A percentile compares a stretch with the other conserved stretches of the same genome.
Evolutionary conservation across 2,797 vertebrate genomes (phyloP).

Genomic region (Gorsachius magnificus): DNA sequence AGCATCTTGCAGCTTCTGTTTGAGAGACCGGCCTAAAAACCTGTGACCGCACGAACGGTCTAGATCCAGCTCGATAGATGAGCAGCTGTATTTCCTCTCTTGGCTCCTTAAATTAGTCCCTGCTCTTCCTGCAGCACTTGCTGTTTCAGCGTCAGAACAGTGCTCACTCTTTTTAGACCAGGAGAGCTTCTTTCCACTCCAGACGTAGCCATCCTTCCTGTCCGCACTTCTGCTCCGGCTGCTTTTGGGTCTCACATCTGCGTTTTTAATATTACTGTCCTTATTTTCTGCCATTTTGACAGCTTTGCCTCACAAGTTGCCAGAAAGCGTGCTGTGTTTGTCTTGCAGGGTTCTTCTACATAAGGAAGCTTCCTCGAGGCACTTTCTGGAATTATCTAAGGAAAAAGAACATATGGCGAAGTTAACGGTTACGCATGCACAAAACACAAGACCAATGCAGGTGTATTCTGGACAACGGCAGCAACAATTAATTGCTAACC

Average conservation of each 20-base stretch:
- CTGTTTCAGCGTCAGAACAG: constrained; percentile 64
- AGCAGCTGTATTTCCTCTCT: constrained; percentile 91
- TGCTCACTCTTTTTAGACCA: constrained; percentile 81
- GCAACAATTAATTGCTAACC: neutral
- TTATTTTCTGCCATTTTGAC: constrained; percentile 79
- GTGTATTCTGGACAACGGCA: neutral
- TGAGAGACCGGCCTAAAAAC: constrained; percentile 86
- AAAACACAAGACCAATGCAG: neutral
- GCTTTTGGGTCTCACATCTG: constrained; percentile 89
- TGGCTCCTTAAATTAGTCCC: constrained; percentile 80
- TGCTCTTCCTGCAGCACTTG: constrained; percentile 41
- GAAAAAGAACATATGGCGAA: neutral
- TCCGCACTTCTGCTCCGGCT: constrained; percentile 92
- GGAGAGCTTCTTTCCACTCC: constrained; percentile 92
- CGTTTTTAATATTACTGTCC: constrained; percentile 79
- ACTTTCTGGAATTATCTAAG: constrained; percentile 63
- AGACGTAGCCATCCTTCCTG: constrained; percentile 87
- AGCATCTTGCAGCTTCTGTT: constrained; percentile 95
- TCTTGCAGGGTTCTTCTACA: constrained; percentile 7
- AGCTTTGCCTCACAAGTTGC: constrained; percentile 7
- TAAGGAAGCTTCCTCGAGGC: constrained; percentile 57
- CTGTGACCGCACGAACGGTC: constrained; percentile 86
- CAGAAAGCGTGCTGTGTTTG: constrained; percentile 9
- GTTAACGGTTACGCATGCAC: neutral
- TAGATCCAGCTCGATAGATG: constrained; percentile 81